Conservation (phyloP, 2,113 vertebrate genomes). For the Pomatorhinus ruficollis region DNA sequence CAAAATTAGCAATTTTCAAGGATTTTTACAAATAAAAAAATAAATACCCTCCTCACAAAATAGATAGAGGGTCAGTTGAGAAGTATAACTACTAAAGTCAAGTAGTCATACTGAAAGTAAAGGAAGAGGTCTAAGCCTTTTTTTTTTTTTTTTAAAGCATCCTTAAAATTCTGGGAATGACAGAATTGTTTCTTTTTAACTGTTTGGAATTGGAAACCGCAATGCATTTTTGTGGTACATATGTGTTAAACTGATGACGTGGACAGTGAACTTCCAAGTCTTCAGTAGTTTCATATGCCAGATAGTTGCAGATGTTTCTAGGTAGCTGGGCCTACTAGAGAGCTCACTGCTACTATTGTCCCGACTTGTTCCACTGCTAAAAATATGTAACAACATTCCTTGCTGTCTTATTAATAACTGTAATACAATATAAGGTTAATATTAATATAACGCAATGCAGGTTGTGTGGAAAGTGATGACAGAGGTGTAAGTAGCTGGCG, state of each 20-base stretch:
- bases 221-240: neutral
- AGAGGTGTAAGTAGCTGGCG: neutral
- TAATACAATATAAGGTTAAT: slow-evolving; percentile 41
- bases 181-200: neutral
- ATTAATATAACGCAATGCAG: slow-evolving; percentile 15
- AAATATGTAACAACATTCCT: slow-evolving; percentile 42
- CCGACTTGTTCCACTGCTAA: slow-evolving; percentile 28
- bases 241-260: slow-evolving; percentile 2
- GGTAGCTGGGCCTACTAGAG: neutral
- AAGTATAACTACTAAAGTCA: neutral
- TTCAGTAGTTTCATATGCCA: neutral
- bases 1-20: neutral
- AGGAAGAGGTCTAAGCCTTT: neutral
- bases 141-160: neutral
- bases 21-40: neutral
- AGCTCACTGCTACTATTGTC: neutral
- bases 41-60: neutral
- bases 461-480: slow-evolving; percentile 20
- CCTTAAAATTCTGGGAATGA: neutral
- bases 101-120: neutral
- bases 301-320: slow-evolving; percentile 17
- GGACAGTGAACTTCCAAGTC: neutral
- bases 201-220: neutral
- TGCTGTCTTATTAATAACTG: slow-evolving; percentile 36
- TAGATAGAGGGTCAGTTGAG: neutral